phyloP scores from a whole-genome alignment of 2,888 invertebrate genomes.

The Pilophorus perplexus region DNA sequence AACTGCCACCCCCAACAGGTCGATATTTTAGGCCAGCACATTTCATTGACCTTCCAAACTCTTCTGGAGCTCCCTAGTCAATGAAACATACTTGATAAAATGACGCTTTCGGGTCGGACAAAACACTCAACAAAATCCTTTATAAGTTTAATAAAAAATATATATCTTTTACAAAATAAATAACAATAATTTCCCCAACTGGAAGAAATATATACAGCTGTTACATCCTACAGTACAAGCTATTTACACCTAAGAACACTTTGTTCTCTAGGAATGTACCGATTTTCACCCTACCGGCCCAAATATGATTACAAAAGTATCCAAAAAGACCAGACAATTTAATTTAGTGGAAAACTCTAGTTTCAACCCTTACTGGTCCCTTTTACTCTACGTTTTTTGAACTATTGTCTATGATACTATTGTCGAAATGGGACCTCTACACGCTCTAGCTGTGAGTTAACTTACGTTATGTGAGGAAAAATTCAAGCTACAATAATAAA shows the following conservation, averaged over 20 bases:
- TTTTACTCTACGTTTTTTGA: neutral
- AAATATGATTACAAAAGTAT: slow-evolving; percentile 9
- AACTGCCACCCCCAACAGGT: no score
- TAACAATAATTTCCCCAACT: neutral
- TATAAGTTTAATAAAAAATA: slow-evolving; percentile 1
- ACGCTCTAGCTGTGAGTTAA: no score
- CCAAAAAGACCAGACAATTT: neutral
- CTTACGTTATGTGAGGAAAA: no score
- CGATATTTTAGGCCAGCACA: no score
- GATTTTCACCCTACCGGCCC: neutral
- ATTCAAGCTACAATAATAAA: no score
- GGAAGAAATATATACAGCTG: neutral
- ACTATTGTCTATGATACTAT: slow-evolving; percentile 25
- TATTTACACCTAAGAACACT: neutral
- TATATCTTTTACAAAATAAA: slow-evolving; percentile 29
- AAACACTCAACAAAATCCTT: no score
- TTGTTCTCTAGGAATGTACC: neutral
- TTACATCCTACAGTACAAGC: neutral
- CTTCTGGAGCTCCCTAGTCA: no score
- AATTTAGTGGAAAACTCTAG: neutral
- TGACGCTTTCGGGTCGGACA: no score
- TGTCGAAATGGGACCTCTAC: slow-evolving; percentile 30
- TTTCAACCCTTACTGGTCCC: slow-evolving; percentile 22
- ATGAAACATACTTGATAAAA: no score
- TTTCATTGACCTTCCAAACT: no score